Conservation (phyloP, 1,140 invertebrate genomes). For the Zophobas atratus region DNA sequence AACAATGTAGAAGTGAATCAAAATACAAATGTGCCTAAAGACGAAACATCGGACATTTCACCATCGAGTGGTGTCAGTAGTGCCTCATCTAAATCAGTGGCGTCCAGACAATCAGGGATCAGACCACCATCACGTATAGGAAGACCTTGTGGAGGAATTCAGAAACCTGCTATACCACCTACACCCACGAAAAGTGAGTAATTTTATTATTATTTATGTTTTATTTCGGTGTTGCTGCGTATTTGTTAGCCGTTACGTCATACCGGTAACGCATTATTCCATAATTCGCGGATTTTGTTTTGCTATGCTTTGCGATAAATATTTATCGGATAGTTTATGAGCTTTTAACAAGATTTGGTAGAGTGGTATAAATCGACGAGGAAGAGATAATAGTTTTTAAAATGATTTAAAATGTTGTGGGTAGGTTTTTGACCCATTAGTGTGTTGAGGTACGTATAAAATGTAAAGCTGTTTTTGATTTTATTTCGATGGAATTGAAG, state of each 20-base stretch:
- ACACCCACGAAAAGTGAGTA: constrained; percentile 72
- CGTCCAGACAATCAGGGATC: constrained; percentile 69
- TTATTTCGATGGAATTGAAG: constrained; percentile 7
- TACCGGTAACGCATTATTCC: constrained; percentile 25
- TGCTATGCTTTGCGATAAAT: constrained; percentile 5
- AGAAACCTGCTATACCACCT: constrained; percentile 74
- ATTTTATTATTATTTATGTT: constrained; percentile 27
- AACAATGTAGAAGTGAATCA: constrained; percentile 25
- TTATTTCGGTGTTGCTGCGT: constrained; percentile 38
- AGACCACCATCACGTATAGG: constrained; percentile 76
- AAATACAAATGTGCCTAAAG: constrained; percentile 34
- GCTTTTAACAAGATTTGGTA: neutral
- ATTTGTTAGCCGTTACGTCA: constrained; percentile 30
- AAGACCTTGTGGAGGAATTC: constrained; percentile 72
- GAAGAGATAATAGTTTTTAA: no score
- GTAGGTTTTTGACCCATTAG: neutral
- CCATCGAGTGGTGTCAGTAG: constrained; percentile 60
- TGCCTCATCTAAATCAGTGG: constrained; percentile 56
- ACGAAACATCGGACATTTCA: constrained; percentile 20
- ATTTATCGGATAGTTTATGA: constrained; percentile 1
- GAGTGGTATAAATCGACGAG: no score
- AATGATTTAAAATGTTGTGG: constrained; percentile 1
- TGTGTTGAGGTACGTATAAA: constrained; percentile 31
- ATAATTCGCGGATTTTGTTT: constrained; percentile 3
- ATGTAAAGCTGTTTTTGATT: neutral